Conservation (phyloP, 2,888 invertebrate genomes). For the Parnassius orleans region DNA sequence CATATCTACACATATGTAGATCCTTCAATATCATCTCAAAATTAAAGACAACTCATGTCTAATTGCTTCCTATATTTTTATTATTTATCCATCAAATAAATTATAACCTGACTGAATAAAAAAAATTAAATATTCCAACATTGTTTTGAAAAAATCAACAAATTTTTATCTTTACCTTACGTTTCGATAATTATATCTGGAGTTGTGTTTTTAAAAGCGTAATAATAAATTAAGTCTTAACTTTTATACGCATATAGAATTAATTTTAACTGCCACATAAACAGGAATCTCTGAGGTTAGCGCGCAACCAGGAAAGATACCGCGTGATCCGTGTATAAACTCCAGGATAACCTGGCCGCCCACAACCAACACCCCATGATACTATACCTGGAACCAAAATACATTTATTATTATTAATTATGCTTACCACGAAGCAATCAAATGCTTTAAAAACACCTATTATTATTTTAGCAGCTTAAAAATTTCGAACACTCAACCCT, state of each 20-base stretch:
- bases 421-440: background rate
- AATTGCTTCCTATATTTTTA: too few relatives aligned
- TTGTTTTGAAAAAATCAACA: too few relatives aligned
- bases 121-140: too few relatives aligned
- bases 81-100: too few relatives aligned
- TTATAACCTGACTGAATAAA: too few relatives aligned
- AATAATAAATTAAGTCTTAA: slow-evolving; percentile 1
- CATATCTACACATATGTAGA: too few relatives aligned
- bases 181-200: too few relatives aligned
- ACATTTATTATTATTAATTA: background rate
- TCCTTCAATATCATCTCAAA: too few relatives aligned
- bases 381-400: slow-evolving; percentile 84
- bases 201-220: too few relatives aligned
- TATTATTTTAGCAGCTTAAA: background rate
- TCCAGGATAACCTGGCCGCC: slow-evolving; percentile 86
- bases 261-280: slow-evolving; percentile 78
- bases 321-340: slow-evolving; percentile 86
- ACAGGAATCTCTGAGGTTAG: slow-evolving; percentile 88
- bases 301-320: slow-evolving; percentile 87
- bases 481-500: too few relatives aligned
- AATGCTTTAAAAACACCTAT: background rate
- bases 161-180: too few relatives aligned
- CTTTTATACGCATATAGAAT: background rate
- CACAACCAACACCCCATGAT: slow-evolving; percentile 92
- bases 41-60: too few relatives aligned